phyloP scores from a whole-genome alignment of 2,888 invertebrate genomes.

The Odontothrips loti region DNA sequence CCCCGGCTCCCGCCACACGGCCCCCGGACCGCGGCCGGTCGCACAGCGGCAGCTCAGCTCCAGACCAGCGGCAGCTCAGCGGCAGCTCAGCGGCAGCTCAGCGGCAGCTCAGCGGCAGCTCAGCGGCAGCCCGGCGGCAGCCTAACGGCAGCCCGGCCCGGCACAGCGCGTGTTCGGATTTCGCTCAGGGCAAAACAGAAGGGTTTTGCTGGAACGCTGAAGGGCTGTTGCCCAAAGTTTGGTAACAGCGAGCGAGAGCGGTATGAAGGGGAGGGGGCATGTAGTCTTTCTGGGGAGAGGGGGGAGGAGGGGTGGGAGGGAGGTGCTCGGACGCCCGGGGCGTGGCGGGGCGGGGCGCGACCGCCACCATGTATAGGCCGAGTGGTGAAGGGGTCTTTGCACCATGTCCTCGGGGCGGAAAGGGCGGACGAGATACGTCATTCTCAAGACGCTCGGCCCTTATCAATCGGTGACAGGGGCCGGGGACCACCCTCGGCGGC shows the following conservation, averaged over 20 bases:
- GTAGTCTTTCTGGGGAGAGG: not conserved
- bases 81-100: too few species aligned
- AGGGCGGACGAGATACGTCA: slow-evolving; percentile 8
- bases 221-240: slow-evolving; percentile 22
- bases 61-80: too few species aligned
- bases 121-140: too few species aligned
- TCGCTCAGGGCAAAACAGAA: slow-evolving; percentile 24
- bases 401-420: not conserved
- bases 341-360: not conserved
- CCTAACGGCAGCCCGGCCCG: not conserved
- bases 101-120: not conserved
- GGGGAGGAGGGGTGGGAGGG: not conserved
- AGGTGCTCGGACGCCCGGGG: not conserved
- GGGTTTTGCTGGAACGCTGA: slow-evolving; percentile 24
- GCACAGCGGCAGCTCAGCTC: too few species aligned
- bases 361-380: slow-evolving; percentile 12
- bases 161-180: not conserved
- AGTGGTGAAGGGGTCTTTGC: not conserved
- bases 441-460: slow-evolving; percentile 18
- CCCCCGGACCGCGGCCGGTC: too few species aligned
- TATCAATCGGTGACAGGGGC: slow-evolving; percentile 22
- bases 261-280: not conserved
- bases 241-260: slow-evolving; percentile 18
- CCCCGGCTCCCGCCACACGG: too few species aligned
- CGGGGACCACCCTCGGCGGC: not conserved